Evolutionary conservation across 2,797 vertebrate species (phyloP), one percentile per base, ranked within the genome.

Genomic region (Moxostoma hubbsi): DNA sequence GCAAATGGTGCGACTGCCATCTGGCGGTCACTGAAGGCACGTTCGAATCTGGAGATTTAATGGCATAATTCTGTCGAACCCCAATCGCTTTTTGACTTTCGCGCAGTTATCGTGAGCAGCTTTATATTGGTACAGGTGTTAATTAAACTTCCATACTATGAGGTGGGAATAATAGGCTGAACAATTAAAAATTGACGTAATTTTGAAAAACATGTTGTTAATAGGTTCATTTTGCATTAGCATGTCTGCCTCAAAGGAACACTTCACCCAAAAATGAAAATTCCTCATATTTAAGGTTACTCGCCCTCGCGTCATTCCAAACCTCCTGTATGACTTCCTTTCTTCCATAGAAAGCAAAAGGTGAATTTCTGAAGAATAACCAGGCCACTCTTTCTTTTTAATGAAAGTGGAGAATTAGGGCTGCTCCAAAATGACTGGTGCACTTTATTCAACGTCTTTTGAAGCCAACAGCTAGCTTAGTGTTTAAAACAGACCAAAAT

Each of bases 1-100:
- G 36, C 66, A 89, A 92, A 93, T 93, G 93, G 85, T 59, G 89
- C 76, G 92, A 88, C 82, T 93, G 94, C 94, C 93, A 93, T 93
- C 94, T 94, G 90, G 90, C 88, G 94, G 89, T 59, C 75, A 43
- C 36, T 0, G 10, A 4, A 0, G 75, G 87, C 36, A 89, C 2
- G 15, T 24, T 50, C 7, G 6, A 57, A 64, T 1, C n/a, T 13
- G 15, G 12, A 58, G 43, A n/a, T 12, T 9, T 45, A 62, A 49
- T 53, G 75, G 54, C 47, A 53, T 36, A 5, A 49, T 45, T 77
- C 75, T 61, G 55, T 70, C 61, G 59, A 18, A 43, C 6, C 59
- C 5, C 18, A 69, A 46, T 45, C 7, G 10, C 18, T 1, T 43
- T 36, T 46, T 16, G 10, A 68, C 13, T 54, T 45, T 61, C 36